Evolutionary conservation across 2,113 vertebrate species (phyloP), one percentile per base, ranked within the genome.

Genomic region (Chroicocephalus ridibundus): DNA sequence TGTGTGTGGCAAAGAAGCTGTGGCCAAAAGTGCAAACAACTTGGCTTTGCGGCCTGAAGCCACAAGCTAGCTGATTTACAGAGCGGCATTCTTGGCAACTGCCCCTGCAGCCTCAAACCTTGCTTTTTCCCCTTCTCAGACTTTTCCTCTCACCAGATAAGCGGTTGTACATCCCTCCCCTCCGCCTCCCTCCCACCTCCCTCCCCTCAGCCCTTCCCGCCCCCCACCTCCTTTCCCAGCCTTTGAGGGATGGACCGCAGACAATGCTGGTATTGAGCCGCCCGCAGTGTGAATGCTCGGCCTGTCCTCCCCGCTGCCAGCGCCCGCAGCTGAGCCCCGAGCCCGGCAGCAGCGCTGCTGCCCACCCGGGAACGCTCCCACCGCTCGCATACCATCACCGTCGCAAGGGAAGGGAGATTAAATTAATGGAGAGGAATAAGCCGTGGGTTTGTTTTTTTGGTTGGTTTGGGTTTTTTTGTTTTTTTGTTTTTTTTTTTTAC

Each of bases 181-280:
- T 54, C 79, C 77, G 58, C 61, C 60, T 69, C 70, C 47, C 91
- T 54, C 82, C 95, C 85, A 76, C 71, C 93, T 86, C 83, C 44
- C 87, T 29, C 38, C 74, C 22, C 96, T 94, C 93, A 80, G 83
- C 89, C 79, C 72, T 91, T 89, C 90, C 94, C 65, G 47, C 82
- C 93, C 91, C 80, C 93, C 96, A 77, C 76, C 92, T 71, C 79
- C 75, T 75, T 90, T 90, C 93, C 79, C 90, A 88, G 93, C 92
- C 94, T 81, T 31, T 49, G 95, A 97, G 96, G 93, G 97, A 76
- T 74, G 96, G 94, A 79, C n/a, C 31, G 64, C 27, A 96, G 97
- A 98, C 98, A 98, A 98, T 96, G 97, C 95, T 92, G 94, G 97
- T 92, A 98, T 98, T 98, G 98, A 98, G 97, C 96, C 88, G 94